These are phyloP conservation scores for Eulemur albifrons DNA, from an alignment of 2,797 vertebrate species.

Conservation along the genomic window DNA sequence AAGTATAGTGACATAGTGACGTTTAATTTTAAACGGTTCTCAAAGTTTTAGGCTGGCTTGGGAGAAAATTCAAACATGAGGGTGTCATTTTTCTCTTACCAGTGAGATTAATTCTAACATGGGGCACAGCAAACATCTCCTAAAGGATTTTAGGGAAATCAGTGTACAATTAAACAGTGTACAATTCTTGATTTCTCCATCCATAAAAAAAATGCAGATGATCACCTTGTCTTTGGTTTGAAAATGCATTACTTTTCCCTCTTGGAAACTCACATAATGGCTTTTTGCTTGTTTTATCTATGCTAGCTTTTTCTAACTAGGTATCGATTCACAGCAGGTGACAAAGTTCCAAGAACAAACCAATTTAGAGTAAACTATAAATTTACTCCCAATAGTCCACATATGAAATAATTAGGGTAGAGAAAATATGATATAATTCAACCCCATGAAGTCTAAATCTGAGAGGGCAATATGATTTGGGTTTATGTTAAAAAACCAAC, in stretches of 20 bases:
- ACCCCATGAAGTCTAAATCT: neutral
- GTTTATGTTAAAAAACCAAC: slow-evolving; percentile 22
- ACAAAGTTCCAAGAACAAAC: slow-evolving; percentile 19
- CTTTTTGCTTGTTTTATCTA: slow-evolving; percentile 2
- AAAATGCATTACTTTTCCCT: neutral
- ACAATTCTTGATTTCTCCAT: neutral
- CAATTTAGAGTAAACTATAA: neutral
- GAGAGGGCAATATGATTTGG: neutral
- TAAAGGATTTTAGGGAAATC: neutral
- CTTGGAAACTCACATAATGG: neutral
- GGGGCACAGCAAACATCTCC: neutral
- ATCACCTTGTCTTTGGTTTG: neutral
- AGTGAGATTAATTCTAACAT: neutral
- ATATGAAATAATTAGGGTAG: neutral
- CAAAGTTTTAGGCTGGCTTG: neutral
- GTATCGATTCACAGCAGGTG: neutral
- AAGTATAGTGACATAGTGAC: neutral
- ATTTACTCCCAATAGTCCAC: neutral
- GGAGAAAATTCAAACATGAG: slow-evolving; percentile 13
- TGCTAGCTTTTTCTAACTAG: neutral
- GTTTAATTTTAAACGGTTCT: slow-evolving; percentile 24
- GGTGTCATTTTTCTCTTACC: neutral
- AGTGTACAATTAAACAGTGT: neutral
- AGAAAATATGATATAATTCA: neutral
- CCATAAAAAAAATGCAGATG: neutral